A percentile compares a stretch with the other conserved stretches of the same genome.
phyloP scores from a whole-genome alignment of 2,888 invertebrate species.

The Dryocosmus kuriphilus region DNA sequence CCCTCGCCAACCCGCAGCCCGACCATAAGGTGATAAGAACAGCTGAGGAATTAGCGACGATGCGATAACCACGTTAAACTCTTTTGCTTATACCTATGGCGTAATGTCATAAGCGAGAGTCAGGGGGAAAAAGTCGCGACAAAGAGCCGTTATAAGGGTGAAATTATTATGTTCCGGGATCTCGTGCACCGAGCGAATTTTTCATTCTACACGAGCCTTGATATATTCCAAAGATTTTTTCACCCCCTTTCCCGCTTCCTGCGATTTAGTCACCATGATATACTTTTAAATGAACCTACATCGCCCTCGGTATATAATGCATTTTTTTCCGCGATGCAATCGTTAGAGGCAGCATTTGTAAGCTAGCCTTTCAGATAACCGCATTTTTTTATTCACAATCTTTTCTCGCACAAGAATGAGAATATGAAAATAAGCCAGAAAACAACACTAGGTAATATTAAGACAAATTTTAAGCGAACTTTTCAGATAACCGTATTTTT shows the following conservation, averaged over 20 bases:
- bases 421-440: too few species aligned
- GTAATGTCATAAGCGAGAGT: constrained; percentile 34
- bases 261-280: constrained; percentile 39
- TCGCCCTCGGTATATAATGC: constrained; percentile 34
- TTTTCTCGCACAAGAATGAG: too few species aligned
- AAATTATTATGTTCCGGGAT: constrained; percentile 41
- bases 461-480: too few species aligned
- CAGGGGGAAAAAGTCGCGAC: constrained; percentile 30
- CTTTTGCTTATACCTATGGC: constrained; percentile 57
- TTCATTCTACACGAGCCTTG: constrained; percentile 33
- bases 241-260: constrained; percentile 18
- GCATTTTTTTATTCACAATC: not conserved
- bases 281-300: constrained; percentile 39
- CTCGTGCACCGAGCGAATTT: constrained; percentile 41
- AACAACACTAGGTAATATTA: too few species aligned
- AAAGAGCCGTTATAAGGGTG: constrained; percentile 36
- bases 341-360: constrained; percentile 14
- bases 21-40: constrained; percentile 66
- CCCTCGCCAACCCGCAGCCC: constrained; percentile 46
- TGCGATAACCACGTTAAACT: constrained; percentile 68
- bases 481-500: not conserved
- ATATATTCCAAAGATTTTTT: constrained; percentile 40
- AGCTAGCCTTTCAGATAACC: not conserved
- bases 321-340: constrained; percentile 28
- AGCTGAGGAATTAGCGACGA: constrained; percentile 68